phyloP scores from a whole-genome alignment of 2,113 vertebrate species.

The Gallinago paraguaiae region DNA sequence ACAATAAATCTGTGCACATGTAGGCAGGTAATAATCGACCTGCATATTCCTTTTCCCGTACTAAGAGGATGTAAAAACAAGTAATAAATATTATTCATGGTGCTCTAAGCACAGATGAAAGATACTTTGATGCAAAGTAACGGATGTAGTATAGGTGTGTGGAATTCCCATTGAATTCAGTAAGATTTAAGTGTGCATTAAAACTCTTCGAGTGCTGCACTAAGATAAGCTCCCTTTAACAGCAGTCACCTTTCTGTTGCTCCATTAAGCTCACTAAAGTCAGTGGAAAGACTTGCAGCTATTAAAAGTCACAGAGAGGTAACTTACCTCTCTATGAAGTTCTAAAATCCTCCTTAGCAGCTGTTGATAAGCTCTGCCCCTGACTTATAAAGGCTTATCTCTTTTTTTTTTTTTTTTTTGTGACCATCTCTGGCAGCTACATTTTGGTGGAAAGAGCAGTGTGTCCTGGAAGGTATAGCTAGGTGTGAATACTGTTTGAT shows the following conservation, averaged over 20 bases:
- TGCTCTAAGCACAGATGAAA: not conserved
- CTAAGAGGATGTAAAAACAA: not conserved
- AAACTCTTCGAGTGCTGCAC: not conserved
- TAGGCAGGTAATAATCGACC: not conserved
- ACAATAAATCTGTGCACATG: not conserved
- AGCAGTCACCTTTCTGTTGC: not conserved
- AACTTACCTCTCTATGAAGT: not conserved
- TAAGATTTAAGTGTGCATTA: not conserved
- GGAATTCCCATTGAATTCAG: not conserved
- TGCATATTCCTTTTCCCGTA: not conserved
- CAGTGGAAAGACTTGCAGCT: not conserved
- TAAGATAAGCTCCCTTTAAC: not conserved
- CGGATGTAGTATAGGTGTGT: not conserved
- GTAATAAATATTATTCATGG: not conserved
- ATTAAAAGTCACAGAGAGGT: not conserved
- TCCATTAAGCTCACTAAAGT: not conserved
- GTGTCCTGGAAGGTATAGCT: not conserved
- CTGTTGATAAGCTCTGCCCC: not conserved
- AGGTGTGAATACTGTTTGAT: not conserved
- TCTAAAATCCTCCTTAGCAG: not conserved
- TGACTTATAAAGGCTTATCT: not conserved
- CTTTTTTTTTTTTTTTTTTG: not conserved
- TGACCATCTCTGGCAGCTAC: not conserved
- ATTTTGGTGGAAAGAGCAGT: not conserved
- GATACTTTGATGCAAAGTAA: not conserved